Percentiles rank a stretch among this genome's conserved stretches.
Evolutionary conservation across 2,113 vertebrate species (phyloP).

Genomic region (Axis porcinus): DNA sequence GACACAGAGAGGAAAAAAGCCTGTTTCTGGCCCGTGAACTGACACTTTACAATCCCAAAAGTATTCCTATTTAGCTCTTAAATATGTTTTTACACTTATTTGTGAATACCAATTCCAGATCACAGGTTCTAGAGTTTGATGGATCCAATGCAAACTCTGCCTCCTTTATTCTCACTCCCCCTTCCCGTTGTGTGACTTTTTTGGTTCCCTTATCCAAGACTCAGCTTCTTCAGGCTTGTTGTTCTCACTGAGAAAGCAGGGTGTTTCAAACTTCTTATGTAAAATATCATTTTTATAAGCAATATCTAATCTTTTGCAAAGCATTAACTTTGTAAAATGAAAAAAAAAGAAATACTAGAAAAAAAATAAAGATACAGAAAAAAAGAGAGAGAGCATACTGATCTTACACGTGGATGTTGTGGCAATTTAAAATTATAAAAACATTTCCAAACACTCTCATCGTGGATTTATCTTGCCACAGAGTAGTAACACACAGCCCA

Average conservation of each 20-base stretch:
- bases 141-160: background rate
- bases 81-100: background rate
- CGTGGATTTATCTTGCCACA: background rate
- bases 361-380: background rate
- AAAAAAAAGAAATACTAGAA: background rate
- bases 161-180: background rate
- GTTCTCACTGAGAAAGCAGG: background rate
- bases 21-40: background rate
- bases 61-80: background rate
- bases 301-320: background rate
- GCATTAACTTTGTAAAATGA: background rate
- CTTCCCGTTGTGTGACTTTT: background rate
- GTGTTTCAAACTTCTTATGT: background rate
- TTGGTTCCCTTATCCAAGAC: background rate
- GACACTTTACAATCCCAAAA: background rate
- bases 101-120: background rate
- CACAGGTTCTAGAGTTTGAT: background rate
- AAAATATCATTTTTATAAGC: background rate
- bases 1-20: background rate
- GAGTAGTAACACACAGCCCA: background rate
- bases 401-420: background rate
- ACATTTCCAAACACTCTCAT: background rate
- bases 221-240: background rate
- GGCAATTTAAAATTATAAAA: background rate
- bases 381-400: background rate